Evolutionary conservation across 1,140 invertebrate species (phyloP), one percentile per base, ranked within the genome.

Genomic region (Macrostomum lignano): DNA sequence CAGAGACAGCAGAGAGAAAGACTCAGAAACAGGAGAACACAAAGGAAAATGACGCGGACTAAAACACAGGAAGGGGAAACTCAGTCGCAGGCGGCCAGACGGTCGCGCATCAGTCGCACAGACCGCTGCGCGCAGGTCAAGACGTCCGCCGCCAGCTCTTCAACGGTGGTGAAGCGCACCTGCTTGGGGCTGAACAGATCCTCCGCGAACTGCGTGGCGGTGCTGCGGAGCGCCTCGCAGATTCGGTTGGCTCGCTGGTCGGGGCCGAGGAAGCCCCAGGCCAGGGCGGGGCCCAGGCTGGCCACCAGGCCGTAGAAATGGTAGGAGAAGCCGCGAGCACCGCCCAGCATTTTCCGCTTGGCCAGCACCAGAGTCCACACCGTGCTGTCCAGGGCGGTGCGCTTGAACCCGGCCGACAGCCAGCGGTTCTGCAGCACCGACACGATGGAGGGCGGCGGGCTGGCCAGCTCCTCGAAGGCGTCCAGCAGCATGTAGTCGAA

Each of bases 401-500:
- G 78, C 53, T 86, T 79, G 47, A 94, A 91, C 30, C 79, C 74
- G 52, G 78, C 77, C 2, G 81, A 86, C 11, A 94, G 67, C 79
- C 84, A 96, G 40, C 81, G 64, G 60, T 94, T 94, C 43, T 88
- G 72, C 4, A 86, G 70, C 14, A 94, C 81, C 15, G 79, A 74
- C 25, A 72, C 71, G 7, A 94, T 77, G 17, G 82, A 79, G 6
- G 75, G 59, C 66, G 17, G 75, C 9, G 79, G 79, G 39, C 70
- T 66, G 40, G 77, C 75, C 6, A 91, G 60, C 55, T 91, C 82
- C 55, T 91, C 81, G 59, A 96, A 93, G 10, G 82, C 78, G 61
- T 96, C 86, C 52, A 94, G 67, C 25, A 96, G 63, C 41, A 94
- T 82, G 53, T 84, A 94, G 60, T 96, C 88, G 35, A 94, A 59